A percentile compares a stretch with the other conserved stretches of the same genome.
These are phyloP conservation scores for Laupala kohalensis DNA, from an alignment of 1,140 invertebrate species.

Conservation along the genomic window DNA sequence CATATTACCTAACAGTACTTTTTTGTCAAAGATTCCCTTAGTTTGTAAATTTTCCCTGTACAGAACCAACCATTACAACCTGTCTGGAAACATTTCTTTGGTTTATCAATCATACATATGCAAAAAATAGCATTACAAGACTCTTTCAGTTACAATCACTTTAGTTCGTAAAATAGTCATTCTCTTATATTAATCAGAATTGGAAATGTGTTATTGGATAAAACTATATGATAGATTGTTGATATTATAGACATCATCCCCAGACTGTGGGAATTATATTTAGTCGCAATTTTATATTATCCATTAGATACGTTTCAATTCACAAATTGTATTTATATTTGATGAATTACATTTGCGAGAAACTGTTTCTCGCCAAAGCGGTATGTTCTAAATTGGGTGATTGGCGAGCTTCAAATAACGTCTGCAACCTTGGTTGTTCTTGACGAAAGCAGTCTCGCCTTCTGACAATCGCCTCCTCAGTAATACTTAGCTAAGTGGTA, in stretches of 20 bases:
- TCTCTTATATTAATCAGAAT: background rate
- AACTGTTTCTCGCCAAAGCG: background rate
- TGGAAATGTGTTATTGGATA: background rate
- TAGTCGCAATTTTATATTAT: background rate
- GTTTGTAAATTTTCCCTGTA: too few relatives aligned
- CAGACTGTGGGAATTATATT: background rate
- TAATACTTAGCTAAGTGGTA: background rate
- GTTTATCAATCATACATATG: too few relatives aligned
- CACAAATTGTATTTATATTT: background rate
- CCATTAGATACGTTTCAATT: background rate
- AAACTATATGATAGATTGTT: background rate
- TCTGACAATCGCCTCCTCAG: background rate
- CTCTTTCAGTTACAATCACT: too few relatives aligned
- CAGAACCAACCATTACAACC: too few relatives aligned
- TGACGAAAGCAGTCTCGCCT: background rate
- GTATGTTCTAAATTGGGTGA: background rate
- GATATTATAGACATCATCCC: background rate
- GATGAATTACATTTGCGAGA: background rate
- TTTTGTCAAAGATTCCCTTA: too few relatives aligned
- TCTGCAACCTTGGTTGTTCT: too few relatives aligned
- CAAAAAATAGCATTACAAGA: too few relatives aligned
- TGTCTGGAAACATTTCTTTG: too few relatives aligned
- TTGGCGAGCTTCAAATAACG: background rate
- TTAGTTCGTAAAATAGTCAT: too few relatives aligned
- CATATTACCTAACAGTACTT: too few relatives aligned